Conservation (phyloP, 2,888 invertebrate species). For the Acholoe squamosa region DNA sequence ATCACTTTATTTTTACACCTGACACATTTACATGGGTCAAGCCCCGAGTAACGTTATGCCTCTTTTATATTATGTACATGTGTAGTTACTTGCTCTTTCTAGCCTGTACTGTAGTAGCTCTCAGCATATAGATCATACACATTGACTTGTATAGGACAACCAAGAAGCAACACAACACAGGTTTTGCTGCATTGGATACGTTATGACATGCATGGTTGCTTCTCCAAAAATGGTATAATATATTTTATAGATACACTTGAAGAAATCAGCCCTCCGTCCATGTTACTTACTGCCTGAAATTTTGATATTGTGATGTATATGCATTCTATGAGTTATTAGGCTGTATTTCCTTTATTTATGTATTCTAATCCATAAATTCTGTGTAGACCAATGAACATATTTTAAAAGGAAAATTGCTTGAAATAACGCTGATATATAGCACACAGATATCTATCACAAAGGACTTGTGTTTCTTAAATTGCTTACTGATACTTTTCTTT, state of each 20-base stretch:
- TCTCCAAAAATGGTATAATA: background rate
- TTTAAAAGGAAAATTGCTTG: background rate
- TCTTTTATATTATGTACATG: too few species aligned
- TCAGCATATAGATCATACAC: background rate
- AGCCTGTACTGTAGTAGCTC: background rate
- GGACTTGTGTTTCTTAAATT: background rate
- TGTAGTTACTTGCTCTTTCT: too few species aligned
- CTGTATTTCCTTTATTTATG: slow-evolving; percentile 20
- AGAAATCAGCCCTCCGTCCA: slow-evolving; percentile 34
- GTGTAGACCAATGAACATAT: background rate
- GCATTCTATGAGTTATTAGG: background rate
- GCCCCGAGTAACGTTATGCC: too few species aligned
- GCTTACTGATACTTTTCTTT: background rate
- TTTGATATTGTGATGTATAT: slow-evolving; percentile 4
- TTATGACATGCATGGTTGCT: too few species aligned
- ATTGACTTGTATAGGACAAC: background rate
- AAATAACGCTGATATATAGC: background rate
- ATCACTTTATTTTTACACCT: too few species aligned
- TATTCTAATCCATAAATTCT: background rate
- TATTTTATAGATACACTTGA: background rate
- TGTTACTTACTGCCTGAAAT: slow-evolving; percentile 39
- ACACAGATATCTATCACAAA: background rate
- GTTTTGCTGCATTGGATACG: too few species aligned
- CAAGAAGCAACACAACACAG: too few species aligned
- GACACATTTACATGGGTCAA: too few species aligned